Evolutionary conservation across 2,797 vertebrate genomes (phyloP), one percentile per base, ranked within the genome.

Genomic region (Ptychadena robeensis): DNA sequence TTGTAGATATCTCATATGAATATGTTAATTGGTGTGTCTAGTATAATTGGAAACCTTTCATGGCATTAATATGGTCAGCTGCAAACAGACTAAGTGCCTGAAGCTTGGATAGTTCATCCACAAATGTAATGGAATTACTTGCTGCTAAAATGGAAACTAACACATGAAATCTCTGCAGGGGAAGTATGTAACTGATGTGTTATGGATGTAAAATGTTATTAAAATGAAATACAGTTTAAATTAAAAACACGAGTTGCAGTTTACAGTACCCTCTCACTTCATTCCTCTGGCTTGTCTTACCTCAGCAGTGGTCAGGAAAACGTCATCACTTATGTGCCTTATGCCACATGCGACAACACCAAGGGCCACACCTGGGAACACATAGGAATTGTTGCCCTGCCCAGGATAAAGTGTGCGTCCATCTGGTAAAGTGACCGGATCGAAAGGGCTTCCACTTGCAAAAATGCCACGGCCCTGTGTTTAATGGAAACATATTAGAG

Each of bases 351-450:
- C 91, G 6, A 93, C 93, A 81, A 97, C 91, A 0, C 95, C 97
- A 66, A 99, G 93, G 28, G 95, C 97, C 69, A 99, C 95, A 70
- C 97, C 96, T 0, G 98, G 98, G 86, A 99, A 99, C 89, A 99
- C 97, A 31, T 99, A 99, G 70, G 98, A 93, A 44, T 99, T 99
- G 92, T 99, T 99, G 53, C 98, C 98, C 91, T 99, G 98, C 37
- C 98, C 98, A 1, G 98, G 98, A 88, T 91, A 92, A 31, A 98
- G 91, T 0, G 87, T 96, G 81, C 88, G 91, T 44, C 98, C 98
- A 14, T 94, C 92, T 10, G 95, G 90, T 82, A 99, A 94, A 22
- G 94, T 96, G 85, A 99, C 96, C 0, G 95, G 94, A 88, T 96
- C 93, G 86, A 99, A 99, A 3, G 98, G 98, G 86, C 97, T 99